Conservation (phyloP, 2,888 invertebrate species). For the Abscondita cerata region DNA sequence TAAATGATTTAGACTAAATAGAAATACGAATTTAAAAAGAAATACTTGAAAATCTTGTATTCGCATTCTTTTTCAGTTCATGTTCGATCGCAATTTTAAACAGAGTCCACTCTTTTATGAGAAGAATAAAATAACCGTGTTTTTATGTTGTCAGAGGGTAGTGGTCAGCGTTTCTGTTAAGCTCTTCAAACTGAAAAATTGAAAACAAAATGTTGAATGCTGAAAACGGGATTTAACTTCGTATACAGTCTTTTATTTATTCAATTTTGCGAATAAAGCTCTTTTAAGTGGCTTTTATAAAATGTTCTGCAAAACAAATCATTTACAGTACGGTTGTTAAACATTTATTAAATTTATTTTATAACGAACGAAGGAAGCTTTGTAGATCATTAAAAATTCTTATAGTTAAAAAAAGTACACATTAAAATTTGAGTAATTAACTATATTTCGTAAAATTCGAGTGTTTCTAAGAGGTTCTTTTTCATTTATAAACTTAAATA, state of each 20-base stretch:
- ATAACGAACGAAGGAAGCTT: constrained; percentile 6
- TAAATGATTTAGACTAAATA: too few relatives aligned
- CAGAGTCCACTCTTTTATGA: constrained; percentile 20
- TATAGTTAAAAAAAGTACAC: neutral
- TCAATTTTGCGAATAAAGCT: constrained; percentile 33
- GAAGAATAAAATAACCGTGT: constrained; percentile 28
- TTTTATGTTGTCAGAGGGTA: constrained; percentile 16
- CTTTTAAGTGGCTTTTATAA: constrained; percentile 23
- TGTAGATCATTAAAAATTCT: constrained; percentile 9
- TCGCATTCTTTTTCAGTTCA: constrained; percentile 7
- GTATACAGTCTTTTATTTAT: constrained; percentile 43
- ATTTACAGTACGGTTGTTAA: constrained; percentile 17
- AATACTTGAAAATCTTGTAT: neutral
- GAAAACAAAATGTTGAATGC: constrained; percentile 38
- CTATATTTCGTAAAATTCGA: too few relatives aligned
- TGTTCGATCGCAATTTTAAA: constrained; percentile 16
- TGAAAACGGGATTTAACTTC: constrained; percentile 40
- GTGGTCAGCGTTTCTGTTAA: constrained; percentile 32
- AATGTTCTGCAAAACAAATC: constrained; percentile 19
- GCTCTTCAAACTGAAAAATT: constrained; percentile 38
- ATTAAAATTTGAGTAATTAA: too few relatives aligned
- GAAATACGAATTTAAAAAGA: too few relatives aligned
- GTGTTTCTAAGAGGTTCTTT: too few relatives aligned
- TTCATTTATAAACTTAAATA: too few relatives aligned
- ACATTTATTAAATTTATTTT: constrained; percentile 24